Base-by-base conservation (phyloP, 2,113 vertebrate species). In the Poeciliopsis turrubarensis region DNA sequence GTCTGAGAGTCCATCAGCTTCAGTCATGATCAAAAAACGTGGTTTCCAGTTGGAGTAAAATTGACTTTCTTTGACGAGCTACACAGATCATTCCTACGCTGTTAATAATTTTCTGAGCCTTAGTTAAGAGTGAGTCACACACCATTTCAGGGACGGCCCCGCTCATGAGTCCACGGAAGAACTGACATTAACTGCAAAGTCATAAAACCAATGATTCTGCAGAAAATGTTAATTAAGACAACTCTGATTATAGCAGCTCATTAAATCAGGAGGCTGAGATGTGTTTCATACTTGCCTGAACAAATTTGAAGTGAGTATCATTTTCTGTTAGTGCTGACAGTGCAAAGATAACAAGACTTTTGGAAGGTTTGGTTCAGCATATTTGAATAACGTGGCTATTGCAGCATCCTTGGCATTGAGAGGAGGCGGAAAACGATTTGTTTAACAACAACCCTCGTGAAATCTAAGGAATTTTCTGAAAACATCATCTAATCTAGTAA, bases 171-270 rank as follows among this genome's bases (percentile, higher is more conserved):
- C 34, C 0, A 64, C 13, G 13, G 65, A 67, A 51, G 51, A 61
- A 34, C 37, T 10, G 64, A 39, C 54, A 51, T 37, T 41, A 12
- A 26, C n/a, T 27, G 15, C 19, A 32, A 67, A 31, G 26, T 60
- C 51, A 37, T 60, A 60, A 60, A 0, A 34, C 8, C 41, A 61
- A 25, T 26, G n/a, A 78, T 51, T 72, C 76, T 62, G 63, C 34
- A 60, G n/a, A 37, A 79, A 63, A 64, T 51, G 39, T 73, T 73
- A 71, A 71, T 60, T 71, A 61, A 37, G 69, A 71, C 32, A 39
- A 64, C 61, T 54, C n/a, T 29, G 31, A 60, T 41, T 27, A 77
- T 39, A 2, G 26, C 32, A 65, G 25, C 11, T 66, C 47, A 78
- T 72, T 47, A 78, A 66, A 44, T 41, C 14, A 14, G 54, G 14